Base-by-base conservation (phyloP, 2,113 vertebrate species). In the Thermophis baileyi region DNA sequence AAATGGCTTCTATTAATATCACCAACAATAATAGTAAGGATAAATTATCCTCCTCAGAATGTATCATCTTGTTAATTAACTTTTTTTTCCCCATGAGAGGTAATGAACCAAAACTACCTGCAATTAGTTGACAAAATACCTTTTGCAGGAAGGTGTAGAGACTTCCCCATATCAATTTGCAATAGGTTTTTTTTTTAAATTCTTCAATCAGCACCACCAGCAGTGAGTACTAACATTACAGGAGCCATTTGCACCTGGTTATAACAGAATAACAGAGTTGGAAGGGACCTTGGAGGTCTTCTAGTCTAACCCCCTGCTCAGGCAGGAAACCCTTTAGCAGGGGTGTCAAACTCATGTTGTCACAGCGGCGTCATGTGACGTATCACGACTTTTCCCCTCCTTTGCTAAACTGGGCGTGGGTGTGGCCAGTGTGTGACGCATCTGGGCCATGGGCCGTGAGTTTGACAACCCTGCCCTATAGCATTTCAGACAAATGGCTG, bases 1-100 rank as follows among this genome's bases (percentile, higher is more conserved):
- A 95, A 92, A 3, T 87, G 91, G 90, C 53, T 16, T 30, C 87
- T 87, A 91, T 85, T 86, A 90, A 85, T 92, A 91, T 94, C 88
- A 91, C n/a, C 40, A 74, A 54, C 44, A 53, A 91, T 50, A 95
- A 93, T 3, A 94, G 54, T 53, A 94, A 22, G 16, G 27, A 90
- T 51, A n/a, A 54, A 27, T 81, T 92, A 93, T n/a, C 3, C 91
- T 95, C 35, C 94, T 90, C 88, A 92, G 92, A 89, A 35, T 8
- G 27, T 3, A 25, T 3, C 24, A 91, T 90, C 55, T 55, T 63
- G 40, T 87, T 94, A 90, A 94, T 92, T 92, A 92, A 63, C 86
- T 92, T 46, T 85, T 5, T 86, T 49, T 81, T 2, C 46, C 53
- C 55, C 93, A 63, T 3, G 16, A 90, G 1, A 92, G 85, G 35